Base-by-base conservation (phyloP, 2,888 invertebrate genomes). In the Eristalinus sepulchralis region DNA sequence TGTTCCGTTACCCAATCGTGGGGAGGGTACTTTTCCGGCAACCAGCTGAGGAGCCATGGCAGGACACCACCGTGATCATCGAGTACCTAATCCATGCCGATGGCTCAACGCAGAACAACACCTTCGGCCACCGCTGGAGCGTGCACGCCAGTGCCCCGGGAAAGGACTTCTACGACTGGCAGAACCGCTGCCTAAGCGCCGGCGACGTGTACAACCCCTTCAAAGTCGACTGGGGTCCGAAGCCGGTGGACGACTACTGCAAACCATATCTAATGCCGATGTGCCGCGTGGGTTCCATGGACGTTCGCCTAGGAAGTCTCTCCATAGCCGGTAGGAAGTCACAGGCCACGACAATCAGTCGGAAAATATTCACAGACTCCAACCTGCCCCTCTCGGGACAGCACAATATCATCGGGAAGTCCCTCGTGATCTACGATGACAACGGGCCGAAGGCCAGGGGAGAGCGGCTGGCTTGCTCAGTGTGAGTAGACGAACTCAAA, bases 161-260 rank as follows among this genome's bases (percentile, higher is more conserved):
- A 20, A 95, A 94, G 83, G 98, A 98, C 92, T 98, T 96, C 92
- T 97, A 97, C 92, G 97, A 97, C 92, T 98, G 98, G 98, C 96
- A 96, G 33, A 95, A 94, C 59, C 93, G 98, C 47, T 98, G 98
- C 91, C 92, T 97, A 10, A 97, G 97, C 88, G 95, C 97, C 0
- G 97, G 97, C 5, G 91, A 90, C 0, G 93, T 95, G n/a, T 97
- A 94, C 90, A 97, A 98, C 93, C 98, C 98, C 0, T 95, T 95
- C 89, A 94, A 95, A 88, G 93, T 96, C 27, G 94, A 95, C 84
- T 94, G 95, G 92, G 94, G 95, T 90, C 93, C 94, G 22, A 92
- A 94, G n/a, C 94, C 94, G 27, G 94, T 94, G 0, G 94, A 95
- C 88, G 91, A 93, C 36, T 94, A 94, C 88, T 97, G 96, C 90